Evolutionary conservation across 2,797 vertebrate species (phyloP).

Genomic region (Oryzias dopingdopingensis): DNA sequence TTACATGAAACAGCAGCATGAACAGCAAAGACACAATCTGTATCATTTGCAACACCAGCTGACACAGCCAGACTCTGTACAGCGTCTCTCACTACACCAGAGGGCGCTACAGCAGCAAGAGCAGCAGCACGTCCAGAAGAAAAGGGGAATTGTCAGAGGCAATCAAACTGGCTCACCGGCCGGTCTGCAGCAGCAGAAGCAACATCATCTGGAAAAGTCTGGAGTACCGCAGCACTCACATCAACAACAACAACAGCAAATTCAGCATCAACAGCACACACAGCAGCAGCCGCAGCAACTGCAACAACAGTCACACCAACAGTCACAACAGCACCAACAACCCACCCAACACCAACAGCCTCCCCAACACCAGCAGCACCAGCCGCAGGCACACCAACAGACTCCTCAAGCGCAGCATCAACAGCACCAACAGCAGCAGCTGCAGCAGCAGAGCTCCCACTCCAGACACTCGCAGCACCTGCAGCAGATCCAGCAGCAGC

Average conservation of each 20-base stretch:
- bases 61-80: constrained; percentile 84
- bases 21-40: constrained; percentile 89
- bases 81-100: constrained; percentile 88
- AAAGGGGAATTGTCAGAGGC: constrained; percentile 85
- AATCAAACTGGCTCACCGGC: constrained; percentile 82
- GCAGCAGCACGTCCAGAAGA: constrained; percentile 92
- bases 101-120: constrained; percentile 90
- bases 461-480: constrained; percentile 90
- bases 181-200: constrained; percentile 91
- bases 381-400: constrained; percentile 80
- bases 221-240: constrained; percentile 86
- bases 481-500: constrained; percentile 83
- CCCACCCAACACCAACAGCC: constrained; percentile 79
- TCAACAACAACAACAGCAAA: constrained; percentile 72
- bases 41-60: constrained; percentile 93
- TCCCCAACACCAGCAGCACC: constrained; percentile 84
- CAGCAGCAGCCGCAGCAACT: constrained; percentile 75
- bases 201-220: constrained; percentile 85
- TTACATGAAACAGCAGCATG: constrained; percentile 88
- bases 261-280: constrained; percentile 61
- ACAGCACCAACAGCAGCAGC: constrained; percentile 82
- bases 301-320: constrained; percentile 85
- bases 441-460: constrained; percentile 82
- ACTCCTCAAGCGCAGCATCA: constrained; percentile 56
- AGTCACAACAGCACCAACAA: constrained; percentile 79